Evolutionary conservation across 2,888 invertebrate species (phyloP).

Genomic region (Ormyrus labotus): DNA sequence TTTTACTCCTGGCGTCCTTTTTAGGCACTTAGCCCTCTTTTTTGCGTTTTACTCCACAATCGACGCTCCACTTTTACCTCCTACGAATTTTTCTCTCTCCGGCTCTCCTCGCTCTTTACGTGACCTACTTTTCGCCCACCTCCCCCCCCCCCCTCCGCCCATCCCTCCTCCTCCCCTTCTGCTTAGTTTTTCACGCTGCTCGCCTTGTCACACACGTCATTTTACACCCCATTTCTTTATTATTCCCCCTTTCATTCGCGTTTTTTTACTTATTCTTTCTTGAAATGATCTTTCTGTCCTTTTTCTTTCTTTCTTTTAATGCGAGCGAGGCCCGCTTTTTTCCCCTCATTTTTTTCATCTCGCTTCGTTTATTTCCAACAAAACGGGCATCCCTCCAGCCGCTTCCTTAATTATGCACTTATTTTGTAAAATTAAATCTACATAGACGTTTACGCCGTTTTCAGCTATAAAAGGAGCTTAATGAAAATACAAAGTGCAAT

Average conservation of each 20-base stretch:
- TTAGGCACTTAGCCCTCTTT: conserved; percentile 50
- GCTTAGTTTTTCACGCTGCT: conserved; percentile 31
- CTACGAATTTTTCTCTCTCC: conserved; percentile 19
- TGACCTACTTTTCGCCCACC: conserved; percentile 31
- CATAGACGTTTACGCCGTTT: background rate
- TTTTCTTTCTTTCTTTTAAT: background rate
- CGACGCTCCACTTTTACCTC: conserved; percentile 49
- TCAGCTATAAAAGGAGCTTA: background rate
- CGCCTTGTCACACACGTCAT: conserved; percentile 50
- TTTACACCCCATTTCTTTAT: conserved; percentile 55
- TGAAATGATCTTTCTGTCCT: conserved; percentile 13
- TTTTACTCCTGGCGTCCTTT: conserved; percentile 24
- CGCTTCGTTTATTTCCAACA: conserved; percentile 23
- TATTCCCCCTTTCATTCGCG: conserved; percentile 45
- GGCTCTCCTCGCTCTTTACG: conserved; percentile 11
- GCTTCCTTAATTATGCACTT: conserved; percentile 25
- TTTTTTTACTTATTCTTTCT: conserved; percentile 35
- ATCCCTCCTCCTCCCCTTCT: background rate
- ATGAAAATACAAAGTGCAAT: background rate
- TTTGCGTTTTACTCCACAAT: conserved; percentile 53
- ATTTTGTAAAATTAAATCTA: background rate
- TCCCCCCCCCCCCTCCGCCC: background rate
- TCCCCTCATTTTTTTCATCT: conserved; percentile 5
- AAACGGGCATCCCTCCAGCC: conserved; percentile 6
- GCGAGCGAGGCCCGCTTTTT: background rate